phyloP scores from a whole-genome alignment of 2,888 invertebrate species.

The Mactromeris polynyma region DNA sequence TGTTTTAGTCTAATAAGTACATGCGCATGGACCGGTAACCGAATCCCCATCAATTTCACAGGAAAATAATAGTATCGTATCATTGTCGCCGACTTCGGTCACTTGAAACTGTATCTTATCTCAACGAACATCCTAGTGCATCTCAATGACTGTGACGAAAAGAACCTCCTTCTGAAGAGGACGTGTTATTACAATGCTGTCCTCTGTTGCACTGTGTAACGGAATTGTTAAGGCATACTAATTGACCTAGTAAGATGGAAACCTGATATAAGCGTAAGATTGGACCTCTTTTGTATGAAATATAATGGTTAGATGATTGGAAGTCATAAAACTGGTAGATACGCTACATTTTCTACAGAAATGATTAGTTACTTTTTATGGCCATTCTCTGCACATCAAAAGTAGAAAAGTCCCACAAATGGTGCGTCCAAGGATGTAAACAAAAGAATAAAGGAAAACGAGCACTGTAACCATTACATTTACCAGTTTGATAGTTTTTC shows the following conservation, averaged over 20 bases:
- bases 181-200: conserved; percentile 19
- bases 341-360: conserved; percentile 41
- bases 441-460: conserved; percentile 50
- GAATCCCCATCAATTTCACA: not conserved
- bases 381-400: conserved; percentile 34
- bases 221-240: conserved; percentile 46
- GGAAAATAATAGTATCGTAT: conserved; percentile 5
- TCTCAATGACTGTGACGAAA: conserved; percentile 53
- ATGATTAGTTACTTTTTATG: conserved; percentile 54
- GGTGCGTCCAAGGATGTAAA: conserved; percentile 24
- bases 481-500: conserved; percentile 22
- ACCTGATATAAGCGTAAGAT: conserved; percentile 25
- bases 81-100: conserved; percentile 4
- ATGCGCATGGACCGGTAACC: not conserved
- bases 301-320: conserved; percentile 26
- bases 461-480: conserved; percentile 25
- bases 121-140: conserved; percentile 50
- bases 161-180: not conserved
- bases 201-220: conserved; percentile 28
- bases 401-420: conserved; percentile 31
- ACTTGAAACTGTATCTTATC: conserved; percentile 55
- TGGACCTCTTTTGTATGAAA: conserved; percentile 24
- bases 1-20: not conserved
- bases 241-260: conserved; percentile 50
- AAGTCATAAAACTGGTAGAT: conserved; percentile 21